phyloP scores from a whole-genome alignment of 2,888 invertebrate species.

The Mylabris sibirica region DNA sequence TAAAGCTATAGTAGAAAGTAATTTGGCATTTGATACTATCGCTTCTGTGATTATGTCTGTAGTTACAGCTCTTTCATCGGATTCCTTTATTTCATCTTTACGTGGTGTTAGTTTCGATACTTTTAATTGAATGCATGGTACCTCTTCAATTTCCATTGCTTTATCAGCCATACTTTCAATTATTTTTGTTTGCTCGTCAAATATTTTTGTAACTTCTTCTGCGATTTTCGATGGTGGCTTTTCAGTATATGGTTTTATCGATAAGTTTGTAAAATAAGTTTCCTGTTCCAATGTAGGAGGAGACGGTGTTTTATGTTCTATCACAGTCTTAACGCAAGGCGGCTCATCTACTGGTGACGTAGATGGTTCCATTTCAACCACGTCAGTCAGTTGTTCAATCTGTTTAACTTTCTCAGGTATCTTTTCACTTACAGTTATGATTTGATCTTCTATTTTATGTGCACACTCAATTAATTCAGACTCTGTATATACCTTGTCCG shows the following conservation, averaged over 20 bases:
- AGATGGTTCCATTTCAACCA: slow-evolving; percentile 11
- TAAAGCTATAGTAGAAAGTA: slow-evolving; percentile 52
- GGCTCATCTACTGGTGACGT: slow-evolving; percentile 44
- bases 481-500: slow-evolving; percentile 40
- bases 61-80: neutral
- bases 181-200: slow-evolving; percentile 36
- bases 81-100: neutral
- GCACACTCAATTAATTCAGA: slow-evolving; percentile 44
- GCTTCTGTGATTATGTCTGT: slow-evolving; percentile 49
- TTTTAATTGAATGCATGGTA: slow-evolving; percentile 36
- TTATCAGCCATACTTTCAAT: slow-evolving; percentile 38
- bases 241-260: neutral
- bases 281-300: slow-evolving; percentile 23
- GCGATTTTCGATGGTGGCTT: slow-evolving; percentile 13
- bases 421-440: slow-evolving; percentile 26
- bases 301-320: slow-evolving; percentile 44
- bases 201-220: slow-evolving; percentile 28
- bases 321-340: slow-evolving; percentile 49
- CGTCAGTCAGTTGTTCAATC: slow-evolving; percentile 14
- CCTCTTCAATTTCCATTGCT: slow-evolving; percentile 39
- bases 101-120: slow-evolving; percentile 17
- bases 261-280: neutral
- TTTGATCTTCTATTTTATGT: slow-evolving; percentile 42
- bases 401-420: slow-evolving; percentile 31
- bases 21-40: slow-evolving; percentile 49